Base-by-base conservation (phyloP, 2,797 vertebrate species). In the Hirundo rustica region DNA sequence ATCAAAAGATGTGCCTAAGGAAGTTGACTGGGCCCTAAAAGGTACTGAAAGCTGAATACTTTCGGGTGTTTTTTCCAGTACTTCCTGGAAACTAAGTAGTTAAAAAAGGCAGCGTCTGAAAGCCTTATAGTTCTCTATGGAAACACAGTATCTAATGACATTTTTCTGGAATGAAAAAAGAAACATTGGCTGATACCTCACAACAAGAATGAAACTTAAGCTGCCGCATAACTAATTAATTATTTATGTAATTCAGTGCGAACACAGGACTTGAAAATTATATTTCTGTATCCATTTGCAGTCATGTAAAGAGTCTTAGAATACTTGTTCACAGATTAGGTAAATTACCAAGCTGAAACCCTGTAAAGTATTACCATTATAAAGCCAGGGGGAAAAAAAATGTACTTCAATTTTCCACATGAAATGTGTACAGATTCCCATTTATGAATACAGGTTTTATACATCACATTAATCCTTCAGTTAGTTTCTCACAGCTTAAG, bases 171-270 rank as follows among this genome's bases (percentile, higher is more conserved):
- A 45, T 62, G 47, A 91, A 86, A 85, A 85, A 76, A 84, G 62
- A 75, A 34, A 45, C n/a, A 93, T 64, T 79, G 72, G 80, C 76
- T 67, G 95, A 74, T 85, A 82, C 40, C 42, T 78, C 68, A 90
- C 67, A 96, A 92, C 96, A 95, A 93, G 73, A 88, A 81, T 38
- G 78, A 91, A 96, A 96, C 67, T 51, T 95, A 60, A 96, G 70
- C 88, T 88, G 70, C 71, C 72, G 84, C 9, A 38, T 92, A 87
- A 50, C 86, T 88, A 74, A 88, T 95, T 94, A 90, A 96, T 95
- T 94, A 94, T 84, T 95, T 76, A 95, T 86, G 70, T 53, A 68
- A 93, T 71, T 45, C 93, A 95, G 44, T 44, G 66, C 64, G 88
- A 92, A 94, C 67, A 55, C 1, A 60, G 61, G 23, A 86, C 84